Evolutionary conservation across 2,888 invertebrate species (phyloP), one percentile per base, ranked within the genome.

Genomic region (Orchestes rusci): DNA sequence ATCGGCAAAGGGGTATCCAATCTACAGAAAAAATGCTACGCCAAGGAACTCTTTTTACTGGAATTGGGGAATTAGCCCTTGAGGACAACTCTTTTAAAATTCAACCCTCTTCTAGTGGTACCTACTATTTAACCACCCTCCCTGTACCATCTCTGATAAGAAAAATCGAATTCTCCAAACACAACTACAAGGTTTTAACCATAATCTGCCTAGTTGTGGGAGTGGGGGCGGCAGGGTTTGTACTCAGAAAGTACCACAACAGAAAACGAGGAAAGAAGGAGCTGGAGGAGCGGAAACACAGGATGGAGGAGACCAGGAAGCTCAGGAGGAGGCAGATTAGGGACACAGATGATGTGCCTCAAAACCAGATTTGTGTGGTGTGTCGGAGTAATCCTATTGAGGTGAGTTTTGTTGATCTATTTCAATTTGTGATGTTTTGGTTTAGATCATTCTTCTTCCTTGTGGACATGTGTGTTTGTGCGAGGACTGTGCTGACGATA

Each of bases 381-480:
- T 93, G 93, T 66, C 74, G 83, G 27, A 77, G 76, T 44, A 88
- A 89, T 70, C 87, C 87, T 1, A 82, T 87, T 58, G 90, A 92
- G 72, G 82, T 81, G 58, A 50, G 49, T 19, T 29, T 16, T 42
- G 34, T 33, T 34, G 16, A 3, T 34, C 12, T 4, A 31, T 31
- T 31, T 2, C 17, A n/a, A n/a, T n/a, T n/a, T n/a, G n/a, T n/a
- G n/a, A n/a, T n/a, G 27, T 45, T 19, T 12, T 38, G 50, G 72
- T 72, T 19, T 66, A 82, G 80, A 82, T 90, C 29, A 85, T 92
- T 56, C 68, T 92, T 40, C 67, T 93, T 49, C 88, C 91, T 0
- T 93, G 93, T 66, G 92, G 92, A 0, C 93, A 93, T 65, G 85
- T 92, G 4, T 91, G 91, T 59, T 69, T 92, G 18, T 93, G 93